These are phyloP conservation scores for Catharus ustulatus DNA, from an alignment of 2,797 vertebrate species.

Conservation along the genomic window DNA sequence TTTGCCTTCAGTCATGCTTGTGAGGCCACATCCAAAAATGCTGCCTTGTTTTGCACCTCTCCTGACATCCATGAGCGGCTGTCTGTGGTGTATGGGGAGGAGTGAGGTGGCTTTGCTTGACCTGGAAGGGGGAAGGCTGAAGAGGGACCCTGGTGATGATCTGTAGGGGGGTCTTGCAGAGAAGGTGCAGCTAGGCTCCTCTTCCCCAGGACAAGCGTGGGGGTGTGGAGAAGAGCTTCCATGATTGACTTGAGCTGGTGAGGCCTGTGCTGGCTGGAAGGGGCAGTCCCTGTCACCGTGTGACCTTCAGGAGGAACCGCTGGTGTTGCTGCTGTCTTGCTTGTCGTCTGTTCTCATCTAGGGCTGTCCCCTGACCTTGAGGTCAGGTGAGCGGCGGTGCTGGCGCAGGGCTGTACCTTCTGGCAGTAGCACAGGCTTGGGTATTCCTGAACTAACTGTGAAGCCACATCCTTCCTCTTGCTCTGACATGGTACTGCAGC, in stretches of 20 bases:
- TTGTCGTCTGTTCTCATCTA: neutral
- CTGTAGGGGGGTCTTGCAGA: neutral
- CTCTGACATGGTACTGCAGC: constrained; percentile 10
- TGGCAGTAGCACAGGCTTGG: neutral
- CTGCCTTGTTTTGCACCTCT: neutral
- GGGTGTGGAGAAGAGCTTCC: neutral
- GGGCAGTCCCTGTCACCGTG: neutral
- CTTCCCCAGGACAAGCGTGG: neutral
- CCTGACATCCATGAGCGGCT: neutral
- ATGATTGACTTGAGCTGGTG: neutral
- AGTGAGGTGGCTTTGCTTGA: neutral
- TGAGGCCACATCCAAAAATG: neutral
- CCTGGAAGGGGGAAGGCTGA: neutral
- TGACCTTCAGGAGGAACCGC: neutral
- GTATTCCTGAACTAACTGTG: constrained; percentile 40
- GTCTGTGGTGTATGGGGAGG: neutral
- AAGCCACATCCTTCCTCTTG: constrained; percentile 48
- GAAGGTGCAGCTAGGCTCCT: neutral
- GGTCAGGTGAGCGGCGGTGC: neutral
- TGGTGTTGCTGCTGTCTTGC: neutral
- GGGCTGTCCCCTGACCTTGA: neutral
- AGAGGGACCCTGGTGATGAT: neutral
- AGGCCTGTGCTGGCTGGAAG: neutral
- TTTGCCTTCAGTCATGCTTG: accelerated
- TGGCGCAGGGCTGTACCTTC: neutral